Evolutionary conservation across 2,888 invertebrate species (phyloP), one percentile per base, ranked within the genome.

Genomic region (Ochropleura plecta): DNA sequence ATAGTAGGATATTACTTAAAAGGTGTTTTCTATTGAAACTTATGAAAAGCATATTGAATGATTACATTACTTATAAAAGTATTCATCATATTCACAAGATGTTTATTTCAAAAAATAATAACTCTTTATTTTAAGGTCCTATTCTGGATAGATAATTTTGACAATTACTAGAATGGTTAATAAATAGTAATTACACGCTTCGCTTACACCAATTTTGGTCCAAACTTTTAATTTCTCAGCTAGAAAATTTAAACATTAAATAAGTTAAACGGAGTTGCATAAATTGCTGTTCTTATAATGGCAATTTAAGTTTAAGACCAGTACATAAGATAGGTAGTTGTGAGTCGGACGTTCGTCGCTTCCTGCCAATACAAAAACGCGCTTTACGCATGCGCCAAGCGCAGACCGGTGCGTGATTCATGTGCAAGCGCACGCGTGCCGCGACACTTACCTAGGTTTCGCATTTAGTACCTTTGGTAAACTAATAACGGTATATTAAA

Each of bases 341-440:
- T 73, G 75, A 83, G 78, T 91, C 89, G 88, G 90, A 90, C 89
- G 89, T 90, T 88, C 90, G 89, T 84, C 83, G 90, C 87, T 92
- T 93, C 93, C 94, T 91, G 89, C 88, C 87, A 79, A 77, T 82
- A 90, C 85, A 90, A 92, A 90, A 92, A 93, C 90, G 90, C 79
- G 75, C 70, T 83, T 76, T 83, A 88, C 87, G 86, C 84, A 78
- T 74, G 70, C 78, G 69, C 69, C 57, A 68, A 48, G 83, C 76
- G 72, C 75, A 70, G 70, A 75, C 80, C 82, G 81, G 82, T 82
- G 87, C 78, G 87, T 90, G 90, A 91, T 85, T 91, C 90, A 91
- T 86, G 87, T 87, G 87, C 86, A 71, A 42, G 79, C 73, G 66
- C 84, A 76, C 72, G 70, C 82, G 76, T 75, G 80, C 64, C 63